These are phyloP conservation scores for Clistopyga incitator DNA, from an alignment of 2,888 invertebrate species.

Conservation along the genomic window DNA sequence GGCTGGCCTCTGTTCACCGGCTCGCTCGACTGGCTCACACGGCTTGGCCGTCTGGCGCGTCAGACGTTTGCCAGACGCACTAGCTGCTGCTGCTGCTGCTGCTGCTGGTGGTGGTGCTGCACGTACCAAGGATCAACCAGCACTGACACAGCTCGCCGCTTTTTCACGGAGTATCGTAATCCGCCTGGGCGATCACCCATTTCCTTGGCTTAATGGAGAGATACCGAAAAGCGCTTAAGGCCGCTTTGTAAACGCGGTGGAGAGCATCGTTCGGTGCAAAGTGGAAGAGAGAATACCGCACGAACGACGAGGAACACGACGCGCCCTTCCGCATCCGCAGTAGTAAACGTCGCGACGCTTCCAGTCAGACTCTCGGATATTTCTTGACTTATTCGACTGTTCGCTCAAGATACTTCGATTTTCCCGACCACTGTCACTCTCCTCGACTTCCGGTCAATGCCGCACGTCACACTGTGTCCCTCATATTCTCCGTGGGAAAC, in stretches of 20 bases:
- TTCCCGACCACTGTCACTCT: background rate
- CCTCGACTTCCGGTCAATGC: background rate
- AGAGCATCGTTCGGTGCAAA: background rate
- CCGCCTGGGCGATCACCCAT: background rate
- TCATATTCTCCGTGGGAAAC: background rate
- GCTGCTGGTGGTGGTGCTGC: constrained; percentile 9
- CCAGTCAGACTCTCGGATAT: background rate
- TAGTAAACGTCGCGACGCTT: constrained; percentile 50
- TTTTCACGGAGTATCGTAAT: background rate
- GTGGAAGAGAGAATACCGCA: background rate
- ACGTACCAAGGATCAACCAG: constrained; percentile 24
- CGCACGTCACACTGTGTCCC: background rate
- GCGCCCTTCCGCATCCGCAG: constrained; percentile 64
- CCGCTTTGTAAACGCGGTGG: background rate
- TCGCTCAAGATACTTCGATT: background rate
- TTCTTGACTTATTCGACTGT: background rate
- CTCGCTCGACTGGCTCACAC: constrained; percentile 38
- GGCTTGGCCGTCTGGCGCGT: constrained; percentile 62
- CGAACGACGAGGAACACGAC: constrained; percentile 29
- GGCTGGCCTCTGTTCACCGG: constrained; percentile 25
- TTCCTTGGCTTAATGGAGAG: background rate
- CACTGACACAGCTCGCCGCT: background rate
- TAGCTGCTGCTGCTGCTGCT: background rate
- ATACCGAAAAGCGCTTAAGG: background rate
- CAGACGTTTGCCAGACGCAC: constrained; percentile 63